Conservation (phyloP, 2,888 invertebrate genomes). For the Xanthia icteritia region DNA sequence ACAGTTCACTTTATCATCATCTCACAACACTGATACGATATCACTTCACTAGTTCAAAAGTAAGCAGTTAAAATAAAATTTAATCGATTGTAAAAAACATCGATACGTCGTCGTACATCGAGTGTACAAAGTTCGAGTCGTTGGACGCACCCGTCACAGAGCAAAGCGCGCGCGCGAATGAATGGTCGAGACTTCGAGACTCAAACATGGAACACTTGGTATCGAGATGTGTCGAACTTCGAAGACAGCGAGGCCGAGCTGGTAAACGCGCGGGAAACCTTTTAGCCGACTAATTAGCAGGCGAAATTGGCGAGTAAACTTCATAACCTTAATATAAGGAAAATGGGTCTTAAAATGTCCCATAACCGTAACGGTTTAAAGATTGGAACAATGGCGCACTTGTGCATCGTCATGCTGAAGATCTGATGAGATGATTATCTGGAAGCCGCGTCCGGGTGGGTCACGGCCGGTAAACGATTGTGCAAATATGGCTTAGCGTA, state of each 20-base stretch:
- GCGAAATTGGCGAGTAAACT: conserved; percentile 61
- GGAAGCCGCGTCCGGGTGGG: conserved; percentile 73
- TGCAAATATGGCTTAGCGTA: conserved; percentile 70
- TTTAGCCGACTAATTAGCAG: conserved; percentile 65
- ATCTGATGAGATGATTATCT: conserved; percentile 78
- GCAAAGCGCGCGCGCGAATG: conserved; percentile 86
- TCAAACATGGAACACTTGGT: conserved; percentile 47
- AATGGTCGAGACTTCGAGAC: conserved; percentile 66
- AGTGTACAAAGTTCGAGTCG: conserved; percentile 67
- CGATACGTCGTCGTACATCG: conserved; percentile 72
- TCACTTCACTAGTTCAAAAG: conserved; percentile 52
- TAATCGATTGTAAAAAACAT: conserved; percentile 71
- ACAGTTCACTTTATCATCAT: conserved; percentile 53
- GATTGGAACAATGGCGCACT: conserved; percentile 71
- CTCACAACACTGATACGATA: conserved; percentile 60
- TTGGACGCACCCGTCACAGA: conserved; percentile 78
- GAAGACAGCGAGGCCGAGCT: conserved; percentile 62
- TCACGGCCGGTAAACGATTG: conserved; percentile 76
- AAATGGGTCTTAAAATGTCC: conserved; percentile 62
- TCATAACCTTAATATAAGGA: conserved; percentile 61
- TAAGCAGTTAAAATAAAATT: conserved; percentile 54
- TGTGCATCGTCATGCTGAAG: conserved; percentile 73
- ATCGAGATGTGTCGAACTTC: conserved; percentile 63
- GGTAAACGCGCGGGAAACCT: conserved; percentile 53
- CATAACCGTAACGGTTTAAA: conserved; percentile 63